Evolutionary conservation across 1,140 invertebrate genomes (phyloP).

Genomic region (Drosophila bocki): DNA sequence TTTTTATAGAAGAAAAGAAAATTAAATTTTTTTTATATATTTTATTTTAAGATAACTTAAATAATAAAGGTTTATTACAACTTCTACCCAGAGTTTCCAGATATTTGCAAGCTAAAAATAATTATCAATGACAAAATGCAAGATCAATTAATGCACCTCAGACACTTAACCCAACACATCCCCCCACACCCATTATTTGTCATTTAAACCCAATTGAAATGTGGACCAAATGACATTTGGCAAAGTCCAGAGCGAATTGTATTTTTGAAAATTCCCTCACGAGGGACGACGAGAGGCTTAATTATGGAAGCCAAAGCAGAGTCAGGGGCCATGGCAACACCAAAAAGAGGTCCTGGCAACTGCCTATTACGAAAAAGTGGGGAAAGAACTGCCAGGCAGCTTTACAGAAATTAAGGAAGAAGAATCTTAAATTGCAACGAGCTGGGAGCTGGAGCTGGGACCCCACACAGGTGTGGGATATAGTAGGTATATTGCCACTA

Average conservation of each 20-base stretch:
- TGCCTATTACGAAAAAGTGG: background rate
- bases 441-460: background rate
- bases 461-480: background rate
- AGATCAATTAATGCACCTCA: background rate
- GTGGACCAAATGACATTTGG: background rate
- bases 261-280: background rate
- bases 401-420: background rate
- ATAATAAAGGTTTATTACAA: background rate
- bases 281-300: background rate
- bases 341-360: background rate
- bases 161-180: background rate
- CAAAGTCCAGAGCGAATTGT: background rate
- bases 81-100: background rate
- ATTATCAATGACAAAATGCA: background rate
- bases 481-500: background rate
- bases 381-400: background rate
- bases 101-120: background rate
- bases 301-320: background rate
- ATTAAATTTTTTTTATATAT: background rate
- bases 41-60: background rate
- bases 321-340: conserved; percentile 1
- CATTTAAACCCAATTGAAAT: background rate
- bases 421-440: conserved; percentile 1
- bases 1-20: background rate
- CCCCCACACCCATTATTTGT: background rate